Base-by-base conservation (phyloP, 2,888 invertebrate species). In the Pterostichus niger region DNA sequence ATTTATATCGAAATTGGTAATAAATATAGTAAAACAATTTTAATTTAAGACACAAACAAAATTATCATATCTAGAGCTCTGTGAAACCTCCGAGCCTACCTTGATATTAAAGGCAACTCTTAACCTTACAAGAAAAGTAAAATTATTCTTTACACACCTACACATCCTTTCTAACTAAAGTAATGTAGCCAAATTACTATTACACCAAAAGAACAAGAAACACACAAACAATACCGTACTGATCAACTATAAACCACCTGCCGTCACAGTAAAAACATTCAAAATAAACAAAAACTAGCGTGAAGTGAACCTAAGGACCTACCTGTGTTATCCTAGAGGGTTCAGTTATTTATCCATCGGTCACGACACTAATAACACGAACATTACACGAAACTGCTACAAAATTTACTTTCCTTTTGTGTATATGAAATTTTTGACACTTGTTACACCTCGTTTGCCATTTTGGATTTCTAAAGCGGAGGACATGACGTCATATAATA, bases 371-470 rank as follows among this genome's bases (percentile, higher is more conserved):
- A 73, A 11, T 13, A 35, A 44, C 59, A n/a, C 82, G 40, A 49
- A 54, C 80, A 64, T 71, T 73, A 61, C 31, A 15, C 83, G 17
- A 61, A 33, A 52, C 35, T 35, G 35, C 52, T 35, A 13, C 56
- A 61, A 68, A 77, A 13, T 44, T 54, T 46, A 52, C 13, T 35
- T 61, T 82, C 35, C 54, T 76, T 77, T 54, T 77, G 77, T 64
- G 68, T 77, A 77, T 49, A 83, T 59, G 40, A 64, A 76, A 76
- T 76, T 87, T 86, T 87, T 87, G 87, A 87, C 88, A 87, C 87
- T 87, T 87, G 87, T 88, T 88, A 86, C 87, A 86, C 86, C 85
- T 85, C 83, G 68, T 83, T 85, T 84, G 87, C 87, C 87, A 87
- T 86, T 85, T 86, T 87, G 79, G 64, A 81, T n/a, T 85, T 84